These are phyloP conservation scores for Parascotia fuliginaria DNA, from an alignment of 2,888 invertebrate genomes.

Conservation along the genomic window DNA sequence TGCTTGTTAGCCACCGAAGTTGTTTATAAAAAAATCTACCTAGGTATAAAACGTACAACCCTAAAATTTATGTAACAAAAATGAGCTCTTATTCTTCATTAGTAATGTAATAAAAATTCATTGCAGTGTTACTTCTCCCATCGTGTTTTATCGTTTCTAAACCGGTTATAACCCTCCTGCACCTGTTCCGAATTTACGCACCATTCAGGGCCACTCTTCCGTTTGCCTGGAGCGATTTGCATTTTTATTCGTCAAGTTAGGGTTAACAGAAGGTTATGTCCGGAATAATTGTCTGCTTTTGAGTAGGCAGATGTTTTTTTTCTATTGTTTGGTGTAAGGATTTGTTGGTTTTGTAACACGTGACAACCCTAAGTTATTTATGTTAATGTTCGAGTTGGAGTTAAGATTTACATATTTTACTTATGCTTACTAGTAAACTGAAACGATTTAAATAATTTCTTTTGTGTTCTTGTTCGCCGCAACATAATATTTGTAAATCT, in stretches of 20 bases:
- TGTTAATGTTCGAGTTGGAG: neutral
- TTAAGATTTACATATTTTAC: no score
- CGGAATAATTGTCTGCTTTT: conserved; percentile 8
- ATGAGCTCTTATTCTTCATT: conserved; percentile 32
- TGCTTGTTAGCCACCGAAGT: no score
- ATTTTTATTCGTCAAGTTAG: conserved; percentile 70
- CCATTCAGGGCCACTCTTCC: conserved; percentile 76
- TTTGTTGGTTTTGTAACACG: neutral
- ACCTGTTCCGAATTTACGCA: conserved; percentile 75
- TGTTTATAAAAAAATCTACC: neutral
- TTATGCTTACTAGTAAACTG: no score
- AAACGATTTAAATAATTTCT: no score
- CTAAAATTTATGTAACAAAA: neutral
- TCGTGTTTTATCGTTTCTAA: conserved; percentile 44
- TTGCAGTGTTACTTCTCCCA: conserved; percentile 29
- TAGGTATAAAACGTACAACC: neutral
- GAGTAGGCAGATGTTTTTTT: conserved; percentile 6
- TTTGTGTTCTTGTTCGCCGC: no score
- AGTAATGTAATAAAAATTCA: conserved; percentile 41
- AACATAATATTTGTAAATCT: no score
- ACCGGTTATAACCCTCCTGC: conserved; percentile 63
- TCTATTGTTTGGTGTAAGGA: neutral
- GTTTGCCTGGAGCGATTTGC: conserved; percentile 62
- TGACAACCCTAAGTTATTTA: neutral
- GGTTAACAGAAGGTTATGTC: conserved; percentile 35